Evolutionary conservation across 2,113 vertebrate genomes (phyloP).

Genomic region (Craseonycteris thonglongyai): DNA sequence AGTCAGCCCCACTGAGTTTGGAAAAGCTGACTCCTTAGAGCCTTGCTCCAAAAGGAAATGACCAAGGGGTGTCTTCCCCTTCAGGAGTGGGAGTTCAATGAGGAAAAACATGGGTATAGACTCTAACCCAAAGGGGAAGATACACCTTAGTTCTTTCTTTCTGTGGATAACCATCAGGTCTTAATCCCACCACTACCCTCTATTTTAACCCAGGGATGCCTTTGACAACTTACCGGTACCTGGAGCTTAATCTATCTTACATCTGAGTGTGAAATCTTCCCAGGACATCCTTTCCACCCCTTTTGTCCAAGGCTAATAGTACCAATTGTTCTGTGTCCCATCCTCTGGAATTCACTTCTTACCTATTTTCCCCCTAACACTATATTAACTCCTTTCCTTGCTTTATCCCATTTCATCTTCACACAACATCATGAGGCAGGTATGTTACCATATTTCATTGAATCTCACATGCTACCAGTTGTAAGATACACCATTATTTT

Average conservation of each 20-base stretch:
- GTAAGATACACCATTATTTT: neutral
- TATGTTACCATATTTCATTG: neutral
- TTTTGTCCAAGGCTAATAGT: neutral
- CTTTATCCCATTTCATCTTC: neutral
- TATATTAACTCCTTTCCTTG: neutral
- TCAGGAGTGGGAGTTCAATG: neutral
- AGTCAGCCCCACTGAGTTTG: neutral
- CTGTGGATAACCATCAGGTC: neutral
- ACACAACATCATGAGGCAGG: neutral
- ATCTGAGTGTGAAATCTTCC: neutral
- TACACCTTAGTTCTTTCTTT: neutral
- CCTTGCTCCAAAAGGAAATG: neutral
- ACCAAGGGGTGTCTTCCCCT: neutral
- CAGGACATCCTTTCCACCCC: neutral
- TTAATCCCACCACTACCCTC: neutral
- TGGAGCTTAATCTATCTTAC: neutral
- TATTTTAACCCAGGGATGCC: neutral
- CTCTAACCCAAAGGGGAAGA: neutral
- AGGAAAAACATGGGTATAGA: neutral
- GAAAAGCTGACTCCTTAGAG: neutral
- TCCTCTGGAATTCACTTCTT: neutral
- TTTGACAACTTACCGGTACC: neutral
- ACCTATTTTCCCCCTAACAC: neutral
- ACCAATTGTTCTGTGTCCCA: neutral
- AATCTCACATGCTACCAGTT: neutral